These are phyloP conservation scores for Tachina lurida DNA, from an alignment of 2,888 invertebrate genomes.

Conservation along the genomic window DNA sequence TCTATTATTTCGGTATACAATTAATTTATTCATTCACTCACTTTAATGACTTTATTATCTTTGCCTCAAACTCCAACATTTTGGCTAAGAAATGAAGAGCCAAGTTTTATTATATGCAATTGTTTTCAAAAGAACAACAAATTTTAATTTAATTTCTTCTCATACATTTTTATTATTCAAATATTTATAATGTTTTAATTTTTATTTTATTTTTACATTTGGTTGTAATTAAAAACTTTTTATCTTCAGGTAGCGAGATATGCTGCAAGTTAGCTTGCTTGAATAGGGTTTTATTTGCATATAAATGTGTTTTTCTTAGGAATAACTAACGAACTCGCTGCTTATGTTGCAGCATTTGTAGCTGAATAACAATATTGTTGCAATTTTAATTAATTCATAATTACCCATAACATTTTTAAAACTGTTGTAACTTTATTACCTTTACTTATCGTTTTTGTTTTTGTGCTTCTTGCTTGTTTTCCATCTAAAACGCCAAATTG, in stretches of 20 bases:
- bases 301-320: conserved; percentile 32
- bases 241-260: not conserved
- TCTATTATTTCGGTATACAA: conserved; percentile 39
- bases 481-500: no score
- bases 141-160: conserved; percentile 29
- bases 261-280: not conserved
- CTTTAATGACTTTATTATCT: conserved; percentile 70
- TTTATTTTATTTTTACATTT: not conserved
- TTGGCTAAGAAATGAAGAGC: conserved; percentile 38
- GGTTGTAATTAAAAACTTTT: conserved; percentile 33
- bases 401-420: conserved; percentile 42
- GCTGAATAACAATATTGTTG: conserved; percentile 66
- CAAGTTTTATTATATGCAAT: conserved; percentile 41
- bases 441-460: not conserved
- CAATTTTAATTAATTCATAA: conserved; percentile 69
- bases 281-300: conserved; percentile 25
- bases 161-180: conserved; percentile 12
- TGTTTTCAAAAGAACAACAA: conserved; percentile 44
- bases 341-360: conserved; percentile 32
- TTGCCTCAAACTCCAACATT: conserved; percentile 33
- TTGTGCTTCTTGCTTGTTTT: no score
- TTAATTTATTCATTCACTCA: conserved; percentile 65
- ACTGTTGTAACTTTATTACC: not conserved
- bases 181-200: conserved; percentile 12
- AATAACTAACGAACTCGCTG: conserved; percentile 7